Evolutionary conservation across 2,113 vertebrate genomes (phyloP), one percentile per base, ranked within the genome.

Genomic region (Hyla sarda): DNA sequence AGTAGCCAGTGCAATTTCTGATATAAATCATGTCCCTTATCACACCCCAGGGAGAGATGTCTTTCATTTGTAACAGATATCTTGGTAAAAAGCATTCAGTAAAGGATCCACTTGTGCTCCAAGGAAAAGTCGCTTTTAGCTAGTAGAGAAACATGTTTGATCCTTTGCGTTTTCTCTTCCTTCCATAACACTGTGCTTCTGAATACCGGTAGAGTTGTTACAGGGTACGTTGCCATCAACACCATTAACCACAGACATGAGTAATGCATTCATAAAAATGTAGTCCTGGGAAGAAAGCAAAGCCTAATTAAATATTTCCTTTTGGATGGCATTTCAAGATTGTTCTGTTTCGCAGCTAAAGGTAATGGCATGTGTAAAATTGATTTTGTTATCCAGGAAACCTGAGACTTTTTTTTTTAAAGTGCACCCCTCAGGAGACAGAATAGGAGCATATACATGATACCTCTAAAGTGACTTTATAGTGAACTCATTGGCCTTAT

Each of bases 51-150:
- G 65, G 62, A 79, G 65, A 80, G 23, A 73, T 47, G 48, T 30
- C 11, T 80, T 86, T 79, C 50, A 80, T 72, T 60, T 80, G 58
- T 72, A 54, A 52, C 16, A 72, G 50, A 72, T 80, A 72, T 47
- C 62, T 81, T 73, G 76, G 72, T 86, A 86, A 81, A 85, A 86
- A 67, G 50, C 60, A 48, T 17, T 85, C 34, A 60, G n/a, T 60
- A 80, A 80, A 60, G 21, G 76, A 72, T 86, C 76, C 25, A 71
- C 76, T 72, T 81, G 47, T 86, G 2, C 34, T 41, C 19, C 5
- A 69, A 65, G 41, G 41, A 50, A 78, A 32, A 23, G 54, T 10
- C 2, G n/a, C 28, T 79, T 37, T 79, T 58, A 34, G 14, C 19
- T 58, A 14, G 21, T 13, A 23, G 41, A 25, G n/a, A 74, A 74